Conservation (phyloP, 2,888 invertebrate species). For the Anthoptus insignis region DNA sequence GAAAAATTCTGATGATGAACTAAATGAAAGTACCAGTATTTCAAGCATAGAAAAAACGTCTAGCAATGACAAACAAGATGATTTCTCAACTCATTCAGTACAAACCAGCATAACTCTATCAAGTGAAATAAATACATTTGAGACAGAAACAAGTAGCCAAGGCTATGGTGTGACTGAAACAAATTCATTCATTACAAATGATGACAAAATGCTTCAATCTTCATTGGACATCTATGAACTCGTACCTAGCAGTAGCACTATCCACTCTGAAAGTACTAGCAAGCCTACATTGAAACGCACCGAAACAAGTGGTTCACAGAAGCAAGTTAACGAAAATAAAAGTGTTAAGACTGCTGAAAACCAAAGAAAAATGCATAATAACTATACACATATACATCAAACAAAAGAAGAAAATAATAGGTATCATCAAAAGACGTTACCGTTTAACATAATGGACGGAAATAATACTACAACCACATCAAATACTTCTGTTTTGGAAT, state of each 20-base stretch:
- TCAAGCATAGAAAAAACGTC: not conserved
- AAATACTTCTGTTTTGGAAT: not conserved
- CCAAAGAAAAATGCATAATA: slow-evolving; percentile 74
- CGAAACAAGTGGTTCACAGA: slow-evolving; percentile 57
- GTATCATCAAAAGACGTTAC: not conserved
- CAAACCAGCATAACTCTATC: not conserved
- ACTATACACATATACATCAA: slow-evolving; percentile 57
- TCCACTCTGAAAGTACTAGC: slow-evolving; percentile 70
- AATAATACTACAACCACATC: not conserved
- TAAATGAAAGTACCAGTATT: slow-evolving; percentile 9
- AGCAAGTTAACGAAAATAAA: slow-evolving; percentile 67
- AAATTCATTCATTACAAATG: slow-evolving; percentile 44
- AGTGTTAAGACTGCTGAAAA: slow-evolving; percentile 79
- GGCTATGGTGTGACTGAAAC: slow-evolving; percentile 32
- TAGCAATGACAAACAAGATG: not conserved
- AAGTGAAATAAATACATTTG: not conserved
- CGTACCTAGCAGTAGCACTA: slow-evolving; percentile 71
- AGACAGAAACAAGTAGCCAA: slow-evolving; percentile 49
- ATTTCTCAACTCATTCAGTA: not conserved
- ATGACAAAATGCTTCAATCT: slow-evolving; percentile 9
- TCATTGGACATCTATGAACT: slow-evolving; percentile 52
- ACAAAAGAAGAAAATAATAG: slow-evolving; percentile 2
- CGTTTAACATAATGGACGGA: not conserved
- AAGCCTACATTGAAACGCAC: slow-evolving; percentile 62
- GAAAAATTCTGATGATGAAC: slow-evolving; percentile 29